Conservation (phyloP, 2,888 invertebrate genomes). For the Orthosia cruda region DNA sequence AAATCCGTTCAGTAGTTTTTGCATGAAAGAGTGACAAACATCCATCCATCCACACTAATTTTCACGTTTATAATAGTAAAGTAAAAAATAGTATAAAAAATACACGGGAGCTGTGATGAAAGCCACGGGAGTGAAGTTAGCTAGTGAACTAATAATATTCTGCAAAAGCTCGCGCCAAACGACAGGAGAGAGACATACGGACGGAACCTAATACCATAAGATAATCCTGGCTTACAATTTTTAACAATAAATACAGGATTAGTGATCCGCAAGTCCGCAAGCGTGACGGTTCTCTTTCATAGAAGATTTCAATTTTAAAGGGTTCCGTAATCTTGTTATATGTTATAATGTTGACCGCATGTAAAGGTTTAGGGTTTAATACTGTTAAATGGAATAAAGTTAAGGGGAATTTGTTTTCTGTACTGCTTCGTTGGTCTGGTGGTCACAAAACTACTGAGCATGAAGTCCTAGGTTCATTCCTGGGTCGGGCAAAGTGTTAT, state of each 20-base stretch:
- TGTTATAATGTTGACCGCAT: slow-evolving; percentile 25
- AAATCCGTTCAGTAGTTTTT: too few relatives aligned
- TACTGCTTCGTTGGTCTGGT: too few relatives aligned
- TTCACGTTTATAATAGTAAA: too few relatives aligned
- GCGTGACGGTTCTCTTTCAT: slow-evolving; percentile 34
- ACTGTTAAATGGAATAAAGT: neutral
- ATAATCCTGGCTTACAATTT: slow-evolving; percentile 52
- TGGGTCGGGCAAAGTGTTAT: too few relatives aligned
- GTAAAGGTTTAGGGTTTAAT: slow-evolving; percentile 16
- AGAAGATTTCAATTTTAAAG: slow-evolving; percentile 36
- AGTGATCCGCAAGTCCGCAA: neutral
- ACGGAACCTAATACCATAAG: slow-evolving; percentile 6
- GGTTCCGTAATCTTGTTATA: slow-evolving; percentile 45
- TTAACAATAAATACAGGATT: slow-evolving; percentile 47
- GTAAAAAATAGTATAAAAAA: too few relatives aligned
- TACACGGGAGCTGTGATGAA: too few relatives aligned
- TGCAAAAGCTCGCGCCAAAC: neutral
- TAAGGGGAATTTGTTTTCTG: neutral
- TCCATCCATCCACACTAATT: too few relatives aligned
- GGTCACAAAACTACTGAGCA: too few relatives aligned
- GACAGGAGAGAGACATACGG: slow-evolving; percentile 27
- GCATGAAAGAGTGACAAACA: too few relatives aligned
- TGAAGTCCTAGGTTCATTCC: too few relatives aligned
- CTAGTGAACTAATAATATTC: neutral
- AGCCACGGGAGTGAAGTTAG: too few relatives aligned